Percentiles rank a stretch among this genome's conserved stretches.
These are phyloP conservation scores for Plutomurus gul DNA, from an alignment of 1,140 invertebrate genomes.

Conservation along the genomic window DNA sequence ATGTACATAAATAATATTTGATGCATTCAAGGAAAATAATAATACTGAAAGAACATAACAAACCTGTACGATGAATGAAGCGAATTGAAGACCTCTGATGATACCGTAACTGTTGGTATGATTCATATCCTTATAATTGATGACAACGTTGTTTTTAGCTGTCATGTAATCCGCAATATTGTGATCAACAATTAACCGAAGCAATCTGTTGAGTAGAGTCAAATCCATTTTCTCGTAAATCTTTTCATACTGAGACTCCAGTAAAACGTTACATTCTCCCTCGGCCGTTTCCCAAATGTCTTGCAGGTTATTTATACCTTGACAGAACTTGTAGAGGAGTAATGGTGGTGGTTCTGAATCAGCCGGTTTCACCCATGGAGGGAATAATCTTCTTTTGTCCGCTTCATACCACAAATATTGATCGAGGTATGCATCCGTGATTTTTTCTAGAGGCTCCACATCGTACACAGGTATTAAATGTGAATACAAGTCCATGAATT, in stretches of 20 bases:
- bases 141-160: constrained; percentile 99
- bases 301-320: constrained; percentile 96
- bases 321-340: constrained; percentile 99
- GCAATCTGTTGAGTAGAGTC: constrained; percentile 91
- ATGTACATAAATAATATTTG: not conserved
- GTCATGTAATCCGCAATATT: constrained; percentile 99
- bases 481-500: constrained; percentile 99
- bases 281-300: constrained; percentile 98
- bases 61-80: constrained; percentile 86
- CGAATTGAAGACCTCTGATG: constrained; percentile 96
- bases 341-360: constrained; percentile 98
- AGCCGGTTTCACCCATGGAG: constrained; percentile 98
- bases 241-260: constrained; percentile 98
- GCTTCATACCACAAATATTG: constrained; percentile 99
- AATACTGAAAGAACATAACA: not conserved
- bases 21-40: not conserved
- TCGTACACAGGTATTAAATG: constrained; percentile 99
- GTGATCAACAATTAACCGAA: constrained; percentile 97
- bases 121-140: constrained; percentile 99
- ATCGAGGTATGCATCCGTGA: constrained; percentile 99
- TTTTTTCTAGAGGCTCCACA: constrained; percentile 98
- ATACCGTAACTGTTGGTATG: constrained; percentile 99
- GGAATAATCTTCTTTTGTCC: constrained; percentile 94
- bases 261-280: constrained; percentile 96
- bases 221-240: constrained; percentile 99